Percentiles rank a stretch among this genome's conserved stretches.
These are phyloP conservation scores for Stenchaetothrips biformis DNA, from an alignment of 2,888 invertebrate genomes.

Conservation along the genomic window DNA sequence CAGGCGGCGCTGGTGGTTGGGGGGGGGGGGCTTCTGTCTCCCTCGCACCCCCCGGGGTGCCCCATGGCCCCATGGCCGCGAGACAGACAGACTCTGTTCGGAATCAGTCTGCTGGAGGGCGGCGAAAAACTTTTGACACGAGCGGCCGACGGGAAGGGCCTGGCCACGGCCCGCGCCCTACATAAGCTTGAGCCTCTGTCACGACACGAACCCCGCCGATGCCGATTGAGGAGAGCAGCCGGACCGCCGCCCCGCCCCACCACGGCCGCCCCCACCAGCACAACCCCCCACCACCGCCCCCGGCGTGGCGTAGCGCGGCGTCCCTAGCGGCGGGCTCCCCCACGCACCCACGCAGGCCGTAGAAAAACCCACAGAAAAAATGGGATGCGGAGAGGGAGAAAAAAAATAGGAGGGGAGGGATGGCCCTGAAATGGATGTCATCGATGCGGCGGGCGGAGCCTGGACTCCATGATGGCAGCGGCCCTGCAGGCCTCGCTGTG, in stretches of 20 bases:
- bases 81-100: no score
- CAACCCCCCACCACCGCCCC: neutral
- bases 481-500: no score
- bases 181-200: no score
- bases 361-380: neutral
- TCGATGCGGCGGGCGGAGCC: neutral
- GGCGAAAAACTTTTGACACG: conserved; percentile 3
- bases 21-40: no score
- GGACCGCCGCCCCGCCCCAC: neutral
- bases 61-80: no score
- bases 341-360: neutral
- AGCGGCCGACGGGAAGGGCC: neutral
- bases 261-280: neutral
- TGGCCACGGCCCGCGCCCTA: no score
- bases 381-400: neutral
- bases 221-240: no score
- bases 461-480: neutral
- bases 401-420: neutral
- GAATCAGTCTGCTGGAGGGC: neutral
- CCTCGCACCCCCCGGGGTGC: no score
- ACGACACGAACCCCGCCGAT: no score
- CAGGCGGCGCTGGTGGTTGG: no score
- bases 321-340: no score
- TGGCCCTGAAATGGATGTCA: conserved; percentile 10
- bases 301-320: neutral